Percentiles rank a stretch among this genome's conserved stretches.
Conservation (phyloP, 2,888 invertebrate genomes). For the Celastrina argiolus region DNA sequence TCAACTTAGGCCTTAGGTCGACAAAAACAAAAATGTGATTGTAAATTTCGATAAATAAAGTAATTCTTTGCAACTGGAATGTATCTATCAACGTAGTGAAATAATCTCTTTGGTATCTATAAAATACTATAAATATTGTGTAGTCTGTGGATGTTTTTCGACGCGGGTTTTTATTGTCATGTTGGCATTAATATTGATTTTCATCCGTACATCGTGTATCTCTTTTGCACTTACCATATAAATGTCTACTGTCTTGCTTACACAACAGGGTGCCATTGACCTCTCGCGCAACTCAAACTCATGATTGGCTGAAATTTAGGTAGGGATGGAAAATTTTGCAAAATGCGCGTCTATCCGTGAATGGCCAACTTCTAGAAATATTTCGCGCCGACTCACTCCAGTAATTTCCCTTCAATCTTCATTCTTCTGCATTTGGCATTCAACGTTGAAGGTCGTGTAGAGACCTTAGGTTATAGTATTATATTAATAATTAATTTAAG, state of each 20-base stretch:
- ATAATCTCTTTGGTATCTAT: too few relatives aligned
- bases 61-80: too few relatives aligned
- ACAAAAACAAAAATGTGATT: too few relatives aligned
- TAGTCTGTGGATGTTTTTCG: constrained; percentile 7
- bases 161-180: constrained; percentile 41
- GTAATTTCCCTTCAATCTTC: constrained; percentile 61
- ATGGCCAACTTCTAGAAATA: constrained; percentile 37
- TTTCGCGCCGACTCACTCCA: constrained; percentile 43
- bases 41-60: too few relatives aligned
- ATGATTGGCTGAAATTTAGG: constrained; percentile 51
- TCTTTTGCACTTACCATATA: constrained; percentile 33
- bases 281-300: constrained; percentile 41
- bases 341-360: constrained; percentile 38
- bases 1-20: too few relatives aligned
- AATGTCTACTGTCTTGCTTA: constrained; percentile 40
- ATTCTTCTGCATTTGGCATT: constrained; percentile 76
- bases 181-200: constrained; percentile 55
- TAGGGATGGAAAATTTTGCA: constrained; percentile 40
- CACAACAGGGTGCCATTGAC: constrained; percentile 59
- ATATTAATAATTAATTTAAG: constrained; percentile 71
- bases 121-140: constrained; percentile 22
- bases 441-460: constrained; percentile 71
- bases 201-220: constrained; percentile 39
- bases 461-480: constrained; percentile 69
- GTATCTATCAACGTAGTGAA: too few relatives aligned